Percentiles rank a stretch among this genome's conserved stretches.
Evolutionary conservation across 2,888 invertebrate genomes (phyloP).

Genomic region (Microplitis manilae): DNA sequence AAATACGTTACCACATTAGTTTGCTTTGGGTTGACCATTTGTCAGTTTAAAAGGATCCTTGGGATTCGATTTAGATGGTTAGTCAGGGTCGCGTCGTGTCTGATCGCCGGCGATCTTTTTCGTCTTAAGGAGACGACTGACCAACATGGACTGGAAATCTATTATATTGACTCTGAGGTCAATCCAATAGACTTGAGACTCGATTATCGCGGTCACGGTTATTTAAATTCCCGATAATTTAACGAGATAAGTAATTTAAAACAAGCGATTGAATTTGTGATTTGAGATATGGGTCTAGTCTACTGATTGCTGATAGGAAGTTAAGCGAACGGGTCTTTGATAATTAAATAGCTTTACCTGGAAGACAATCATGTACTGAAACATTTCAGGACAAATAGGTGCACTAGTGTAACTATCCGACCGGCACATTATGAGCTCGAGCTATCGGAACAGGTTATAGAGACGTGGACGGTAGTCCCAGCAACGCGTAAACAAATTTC

Average conservation of each 20-base stretch:
- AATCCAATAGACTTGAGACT: neutral
- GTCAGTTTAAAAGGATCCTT: constrained; percentile 37
- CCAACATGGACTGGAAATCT: neutral
- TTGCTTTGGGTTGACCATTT: constrained; percentile 43
- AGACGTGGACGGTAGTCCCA: constrained; percentile 54
- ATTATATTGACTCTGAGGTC: neutral
- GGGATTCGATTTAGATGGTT: constrained; percentile 41
- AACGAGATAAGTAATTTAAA: neutral
- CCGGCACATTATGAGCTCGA: constrained; percentile 56
- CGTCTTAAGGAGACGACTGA: neutral
- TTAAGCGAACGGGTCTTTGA: too few species aligned
- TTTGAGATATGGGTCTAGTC: too few species aligned
- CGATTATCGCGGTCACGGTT: constrained; percentile 8
- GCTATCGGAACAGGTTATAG: constrained; percentile 58
- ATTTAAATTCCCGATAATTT: neutral
- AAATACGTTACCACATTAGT: constrained; percentile 61
- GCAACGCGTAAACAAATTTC: constrained; percentile 65
- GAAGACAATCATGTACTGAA: constrained; percentile 64
- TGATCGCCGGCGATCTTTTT: constrained; percentile 11
- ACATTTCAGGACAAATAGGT: constrained; percentile 55
- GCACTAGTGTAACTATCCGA: constrained; percentile 46
- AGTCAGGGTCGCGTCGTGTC: constrained; percentile 32
- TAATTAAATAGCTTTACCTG: constrained; percentile 55
- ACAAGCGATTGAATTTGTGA: neutral
- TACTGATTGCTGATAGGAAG: too few species aligned